These are phyloP conservation scores for Aulostomus chinensis DNA, from an alignment of 2,797 vertebrate species.

Conservation along the genomic window DNA sequence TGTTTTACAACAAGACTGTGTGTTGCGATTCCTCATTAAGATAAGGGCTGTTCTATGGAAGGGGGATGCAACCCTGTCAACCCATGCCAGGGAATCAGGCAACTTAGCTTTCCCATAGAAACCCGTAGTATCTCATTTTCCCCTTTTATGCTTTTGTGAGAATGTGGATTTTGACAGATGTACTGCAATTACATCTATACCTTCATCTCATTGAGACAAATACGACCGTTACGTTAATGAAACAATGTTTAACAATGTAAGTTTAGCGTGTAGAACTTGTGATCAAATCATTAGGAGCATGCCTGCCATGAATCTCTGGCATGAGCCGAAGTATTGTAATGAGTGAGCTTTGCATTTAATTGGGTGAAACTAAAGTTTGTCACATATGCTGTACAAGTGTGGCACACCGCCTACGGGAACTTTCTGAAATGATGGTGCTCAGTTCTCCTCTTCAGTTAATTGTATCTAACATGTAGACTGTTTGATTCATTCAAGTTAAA, in stretches of 20 bases:
- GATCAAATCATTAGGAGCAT: constrained; percentile 49
- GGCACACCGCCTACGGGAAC: too few relatives aligned
- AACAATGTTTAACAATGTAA: constrained; percentile 20
- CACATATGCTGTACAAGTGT: constrained; percentile 23
- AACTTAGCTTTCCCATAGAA: constrained; percentile 71
- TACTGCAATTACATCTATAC: constrained; percentile 38
- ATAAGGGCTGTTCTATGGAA: constrained; percentile 79
- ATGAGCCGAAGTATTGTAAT: constrained; percentile 42
- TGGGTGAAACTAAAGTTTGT: constrained; percentile 40
- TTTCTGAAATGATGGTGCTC: neutral
- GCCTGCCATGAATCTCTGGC: constrained; percentile 24
- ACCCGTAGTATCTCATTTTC: constrained; percentile 13
- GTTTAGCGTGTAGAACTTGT: constrained; percentile 5
- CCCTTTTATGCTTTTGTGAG: constrained; percentile 38
- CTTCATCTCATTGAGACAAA: constrained; percentile 34
- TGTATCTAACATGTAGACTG: constrained; percentile 32
- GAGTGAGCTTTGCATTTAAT: constrained; percentile 46
- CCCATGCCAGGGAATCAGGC: constrained; percentile 67
- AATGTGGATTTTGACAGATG: constrained; percentile 41
- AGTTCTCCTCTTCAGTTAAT: constrained; percentile 36
- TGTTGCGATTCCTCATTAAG: constrained; percentile 87
- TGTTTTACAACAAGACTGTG: constrained; percentile 87
- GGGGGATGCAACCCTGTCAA: constrained; percentile 71
- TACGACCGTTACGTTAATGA: constrained; percentile 13
- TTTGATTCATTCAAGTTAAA: too few relatives aligned